Base-by-base conservation (phyloP, 2,888 invertebrate genomes). In the Parnassius orleans region DNA sequence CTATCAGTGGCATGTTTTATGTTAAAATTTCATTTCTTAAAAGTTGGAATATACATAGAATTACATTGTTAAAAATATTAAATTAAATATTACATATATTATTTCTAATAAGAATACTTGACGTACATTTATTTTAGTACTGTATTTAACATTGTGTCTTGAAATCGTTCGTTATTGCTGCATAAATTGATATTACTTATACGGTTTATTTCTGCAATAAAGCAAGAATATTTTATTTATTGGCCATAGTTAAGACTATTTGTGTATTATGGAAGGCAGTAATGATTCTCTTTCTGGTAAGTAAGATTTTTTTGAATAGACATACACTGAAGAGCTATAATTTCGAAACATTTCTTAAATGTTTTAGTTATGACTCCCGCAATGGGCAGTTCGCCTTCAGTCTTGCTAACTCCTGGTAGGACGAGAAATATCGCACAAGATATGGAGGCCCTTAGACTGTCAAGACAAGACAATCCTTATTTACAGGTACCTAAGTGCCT, bases 401-500 rank as follows among this genome's bases (percentile, higher is more conserved):
- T 95, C 65, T 93, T 95, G 51, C 82, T 95, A 69, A 95, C 95
- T 69, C 95, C 95, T 57, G 95, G 95, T 19, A 91, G 95, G 68
- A 94, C 95, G 66, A 92, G 95, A 70, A 95, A 96, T 84, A 95
- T 96, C 75, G 95, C 96, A 75, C 95, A 95, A 84, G 96, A 96
- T 78, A 96, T 96, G 96, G 96, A 96, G 81, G 95, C 96, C 33
- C 88, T 96, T 52, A 93, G 96, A 74, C 92, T 96, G 53, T 96
- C 96, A 10, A 92, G 96, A 65, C 96, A 96, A 84, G 96, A 97
- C 83, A 96, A 97, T 87, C 96, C 96, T 2, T 96, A 95, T 79
- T 88, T 96, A 66, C 95, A 96, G 93, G 96, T 95, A 80, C 41
- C 7, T 2, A 1, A 24, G 15, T 41, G 15, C 7, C 63, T 63